phyloP scores from a whole-genome alignment of 2,113 vertebrate genomes.

The Ovis canadensis region DNA sequence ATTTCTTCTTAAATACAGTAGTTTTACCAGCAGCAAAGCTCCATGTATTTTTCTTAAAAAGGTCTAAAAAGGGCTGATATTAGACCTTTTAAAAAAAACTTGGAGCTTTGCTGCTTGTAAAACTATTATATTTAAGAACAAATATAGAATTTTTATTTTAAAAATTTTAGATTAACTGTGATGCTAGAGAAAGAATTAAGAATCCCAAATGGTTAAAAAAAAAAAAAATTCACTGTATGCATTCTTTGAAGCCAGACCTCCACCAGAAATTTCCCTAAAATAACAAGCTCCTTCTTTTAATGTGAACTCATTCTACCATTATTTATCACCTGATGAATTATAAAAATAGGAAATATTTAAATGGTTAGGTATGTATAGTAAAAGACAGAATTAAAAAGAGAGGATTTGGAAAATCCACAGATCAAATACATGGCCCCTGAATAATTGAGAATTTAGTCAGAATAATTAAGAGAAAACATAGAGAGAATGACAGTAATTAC shows the following conservation, averaged over 20 bases:
- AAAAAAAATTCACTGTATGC: background rate
- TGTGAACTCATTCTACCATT: background rate
- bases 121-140: background rate
- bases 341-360: constrained; percentile 3
- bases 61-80: background rate
- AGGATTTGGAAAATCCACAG: constrained; percentile 46
- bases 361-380: background rate
- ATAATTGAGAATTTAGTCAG: constrained; percentile 43
- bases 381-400: constrained; percentile 23
- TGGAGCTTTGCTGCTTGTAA: background rate
- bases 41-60: too few relatives aligned
- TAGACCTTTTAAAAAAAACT: background rate
- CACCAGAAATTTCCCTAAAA: background rate
- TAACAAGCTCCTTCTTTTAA: constrained; percentile 6
- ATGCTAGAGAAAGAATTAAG: background rate
- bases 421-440: constrained; percentile 39
- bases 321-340: background rate
- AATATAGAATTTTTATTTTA: background rate
- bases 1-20: too few relatives aligned
- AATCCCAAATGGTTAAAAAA: background rate
- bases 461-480: constrained; percentile 53
- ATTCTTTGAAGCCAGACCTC: background rate
- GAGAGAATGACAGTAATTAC: constrained; percentile 49
- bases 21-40: too few relatives aligned
- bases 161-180: background rate